A percentile compares a stretch with the other conserved stretches of the same genome.
Conservation (phyloP, 1,140 invertebrate genomes). For the Centruroides vittatus region DNA sequence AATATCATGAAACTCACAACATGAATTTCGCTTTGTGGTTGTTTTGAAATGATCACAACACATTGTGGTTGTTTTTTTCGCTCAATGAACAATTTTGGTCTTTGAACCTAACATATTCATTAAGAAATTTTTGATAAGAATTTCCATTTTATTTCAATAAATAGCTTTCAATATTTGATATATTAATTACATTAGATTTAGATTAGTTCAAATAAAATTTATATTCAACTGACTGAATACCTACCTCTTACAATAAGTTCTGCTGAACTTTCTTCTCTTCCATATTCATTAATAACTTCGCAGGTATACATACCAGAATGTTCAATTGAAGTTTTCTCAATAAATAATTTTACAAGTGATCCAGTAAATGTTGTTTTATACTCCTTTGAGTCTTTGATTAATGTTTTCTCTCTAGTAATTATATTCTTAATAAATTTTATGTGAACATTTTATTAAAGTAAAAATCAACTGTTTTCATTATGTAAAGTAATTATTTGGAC, state of each 20-base stretch:
- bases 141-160: no score
- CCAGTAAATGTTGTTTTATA: constrained; percentile 62
- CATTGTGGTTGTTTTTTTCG: no score
- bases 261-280: constrained; percentile 62
- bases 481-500: neutral
- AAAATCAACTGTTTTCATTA: neutral
- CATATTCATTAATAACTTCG: constrained; percentile 63
- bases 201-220: no score
- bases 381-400: constrained; percentile 51
- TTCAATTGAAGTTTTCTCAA: constrained; percentile 50
- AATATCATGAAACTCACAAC: no score
- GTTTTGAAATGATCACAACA: no score
- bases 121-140: no score
- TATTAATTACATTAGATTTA: no score
- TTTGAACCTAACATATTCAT: no score
- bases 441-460: neutral
- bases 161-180: no score
- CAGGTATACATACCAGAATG: constrained; percentile 60
- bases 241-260: constrained; percentile 44
- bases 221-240: neutral
- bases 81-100: no score
- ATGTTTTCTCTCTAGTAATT: constrained; percentile 38
- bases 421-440: neutral
- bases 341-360: constrained; percentile 52
- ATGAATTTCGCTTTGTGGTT: no score